Evolutionary conservation across 2,888 invertebrate genomes (phyloP).

Genomic region (Autographa pulchrina): DNA sequence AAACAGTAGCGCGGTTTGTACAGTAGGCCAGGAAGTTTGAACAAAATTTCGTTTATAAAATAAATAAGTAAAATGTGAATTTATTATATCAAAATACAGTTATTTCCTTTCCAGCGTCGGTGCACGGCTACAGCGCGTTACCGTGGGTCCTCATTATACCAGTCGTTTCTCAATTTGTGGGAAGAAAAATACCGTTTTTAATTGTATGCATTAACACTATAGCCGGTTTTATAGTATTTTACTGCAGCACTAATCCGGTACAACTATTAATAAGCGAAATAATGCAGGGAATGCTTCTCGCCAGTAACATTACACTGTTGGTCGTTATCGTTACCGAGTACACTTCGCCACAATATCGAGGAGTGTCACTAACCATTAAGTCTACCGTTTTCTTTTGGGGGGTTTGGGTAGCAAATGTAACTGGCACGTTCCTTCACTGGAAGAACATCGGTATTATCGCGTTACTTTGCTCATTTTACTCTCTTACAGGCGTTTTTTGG

Average conservation of each 20-base stretch:
- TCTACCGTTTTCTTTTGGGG: slow-evolving; percentile 59
- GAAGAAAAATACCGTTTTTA: slow-evolving; percentile 53
- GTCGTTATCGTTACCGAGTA: slow-evolving; percentile 61
- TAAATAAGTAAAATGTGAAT: slow-evolving; percentile 32
- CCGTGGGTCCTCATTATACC: slow-evolving; percentile 52
- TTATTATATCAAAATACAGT: slow-evolving; percentile 25
- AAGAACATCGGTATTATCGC: slow-evolving; percentile 58
- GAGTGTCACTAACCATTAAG: slow-evolving; percentile 59
- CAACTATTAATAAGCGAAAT: slow-evolving; percentile 63
- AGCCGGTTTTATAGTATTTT: slow-evolving; percentile 52
- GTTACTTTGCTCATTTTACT: slow-evolving; percentile 48
- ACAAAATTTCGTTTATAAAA: slow-evolving; percentile 14
- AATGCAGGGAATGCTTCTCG: slow-evolving; percentile 56
- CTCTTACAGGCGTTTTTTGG: slow-evolving; percentile 49
- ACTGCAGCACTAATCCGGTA: slow-evolving; percentile 52
- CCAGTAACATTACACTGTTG: slow-evolving; percentile 37
- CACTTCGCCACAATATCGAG: slow-evolving; percentile 60
- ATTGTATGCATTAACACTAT: slow-evolving; percentile 46
- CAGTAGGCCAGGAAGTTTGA: background rate
- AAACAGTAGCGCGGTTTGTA: background rate
- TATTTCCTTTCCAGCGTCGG: slow-evolving; percentile 39
- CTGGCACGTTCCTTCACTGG: slow-evolving; percentile 57
- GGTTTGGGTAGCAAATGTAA: slow-evolving; percentile 63
- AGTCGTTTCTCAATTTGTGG: slow-evolving; percentile 34
- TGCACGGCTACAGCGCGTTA: slow-evolving; percentile 53